Evolutionary conservation across 2,888 invertebrate species (phyloP).

Genomic region (Amaurobius ferox): DNA sequence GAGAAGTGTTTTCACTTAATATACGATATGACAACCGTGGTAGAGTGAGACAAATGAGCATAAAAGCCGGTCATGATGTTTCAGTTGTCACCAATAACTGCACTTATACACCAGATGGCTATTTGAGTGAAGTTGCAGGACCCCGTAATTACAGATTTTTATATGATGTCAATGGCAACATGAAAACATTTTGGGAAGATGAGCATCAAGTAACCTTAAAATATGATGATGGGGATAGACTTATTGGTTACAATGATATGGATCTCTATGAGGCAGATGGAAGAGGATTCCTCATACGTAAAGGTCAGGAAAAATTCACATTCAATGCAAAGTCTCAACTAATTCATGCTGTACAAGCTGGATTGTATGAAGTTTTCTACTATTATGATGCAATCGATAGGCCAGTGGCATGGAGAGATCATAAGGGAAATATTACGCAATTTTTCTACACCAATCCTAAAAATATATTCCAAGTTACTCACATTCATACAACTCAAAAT

Average conservation of each 20-base stretch:
- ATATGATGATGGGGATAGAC: conserved; percentile 77
- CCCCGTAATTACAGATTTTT: conserved; percentile 95
- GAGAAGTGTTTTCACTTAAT: conserved; percentile 73
- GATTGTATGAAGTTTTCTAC: conserved; percentile 88
- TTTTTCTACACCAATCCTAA: conserved; percentile 96
- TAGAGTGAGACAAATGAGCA: conserved; percentile 81
- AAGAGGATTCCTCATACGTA: conserved; percentile 92
- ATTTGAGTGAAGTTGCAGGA: conserved; percentile 92
- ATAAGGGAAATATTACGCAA: conserved; percentile 95
- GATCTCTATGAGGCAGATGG: conserved; percentile 84
- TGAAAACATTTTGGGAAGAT: conserved; percentile 79
- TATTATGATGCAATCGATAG: conserved; percentile 94
- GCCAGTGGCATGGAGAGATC: conserved; percentile 91
- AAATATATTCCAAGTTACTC: conserved; percentile 88
- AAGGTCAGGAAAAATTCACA: conserved; percentile 94
- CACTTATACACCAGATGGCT: conserved; percentile 96
- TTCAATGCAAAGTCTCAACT: conserved; percentile 95
- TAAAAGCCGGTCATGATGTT: conserved; percentile 92
- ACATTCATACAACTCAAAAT: conserved; percentile 95
- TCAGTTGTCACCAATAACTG: conserved; percentile 91
- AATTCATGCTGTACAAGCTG: conserved; percentile 89
- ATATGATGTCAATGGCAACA: conserved; percentile 94
- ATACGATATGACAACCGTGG: conserved; percentile 78
- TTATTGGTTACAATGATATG: conserved; percentile 76
- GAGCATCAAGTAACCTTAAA: conserved; percentile 76